Evolutionary conservation across 2,888 invertebrate genomes (phyloP), one percentile per base, ranked within the genome.

Genomic region (Macaria liturata): DNA sequence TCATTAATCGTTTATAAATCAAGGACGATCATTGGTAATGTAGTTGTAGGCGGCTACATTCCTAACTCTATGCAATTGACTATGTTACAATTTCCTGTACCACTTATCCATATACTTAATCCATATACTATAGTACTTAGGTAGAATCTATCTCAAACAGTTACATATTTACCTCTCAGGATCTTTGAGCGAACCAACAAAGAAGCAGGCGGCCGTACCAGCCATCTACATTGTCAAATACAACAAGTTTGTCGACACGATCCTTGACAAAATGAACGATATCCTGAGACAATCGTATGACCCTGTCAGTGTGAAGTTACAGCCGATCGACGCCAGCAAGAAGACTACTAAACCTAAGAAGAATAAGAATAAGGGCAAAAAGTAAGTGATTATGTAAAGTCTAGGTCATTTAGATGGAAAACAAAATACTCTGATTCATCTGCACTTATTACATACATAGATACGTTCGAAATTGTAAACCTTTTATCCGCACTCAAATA

Each of bases 211-310:
- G 45, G 68, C 78, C 40, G 91, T 96, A 65, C 95, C 97, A 42
- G 94, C 95, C 7, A 93, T 95, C 61, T 95, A 96, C 88, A 95
- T 96, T 39, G 93, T 95, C 51, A 96, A 96, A 76, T 97, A 97
- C 91, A 97, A 97, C 86, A 94, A 95, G 68, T 97, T 97, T 83
- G 95, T 97, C 57, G 97, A 97, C 86, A 96, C 95, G 71, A 96
- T 97, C 68, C 92, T 97, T 65, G 94, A 94, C 57, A 94, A 96
- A 71, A 96, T 97, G 87, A 97, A 97, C 86, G 94, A 95, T 69
- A 96, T 97, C 59, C 87, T 97, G 65, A 93, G 95, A 49, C 93
- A 94, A 65, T 96, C 95, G 50, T 97, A 97, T 84, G 97, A 97
- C 79, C 97, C 97, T 0, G 97, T 97, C 57, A 95, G 95, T 66